phyloP scores from a whole-genome alignment of 2,797 vertebrate species.

The Girardinus metallicus region DNA sequence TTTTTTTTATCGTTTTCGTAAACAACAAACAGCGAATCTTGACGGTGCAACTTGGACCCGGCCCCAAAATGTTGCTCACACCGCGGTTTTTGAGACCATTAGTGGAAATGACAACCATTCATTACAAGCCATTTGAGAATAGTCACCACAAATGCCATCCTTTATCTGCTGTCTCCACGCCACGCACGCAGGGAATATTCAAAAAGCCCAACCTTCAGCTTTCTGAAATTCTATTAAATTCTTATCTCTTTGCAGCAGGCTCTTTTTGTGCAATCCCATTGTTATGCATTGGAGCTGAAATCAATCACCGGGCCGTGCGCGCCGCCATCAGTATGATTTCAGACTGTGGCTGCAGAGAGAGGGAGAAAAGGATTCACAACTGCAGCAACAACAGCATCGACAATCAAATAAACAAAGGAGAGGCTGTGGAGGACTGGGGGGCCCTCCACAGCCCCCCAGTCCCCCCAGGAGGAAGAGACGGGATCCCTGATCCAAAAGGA shows the following conservation, averaged over 20 bases:
- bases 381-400: constrained; percentile 61
- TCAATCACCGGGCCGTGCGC: constrained; percentile 84
- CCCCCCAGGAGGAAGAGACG: constrained; percentile 22
- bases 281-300: constrained; percentile 89
- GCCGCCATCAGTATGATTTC: constrained; percentile 86
- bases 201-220: constrained; percentile 92
- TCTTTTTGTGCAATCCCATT: constrained; percentile 87
- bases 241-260: constrained; percentile 95
- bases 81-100: constrained; percentile 80
- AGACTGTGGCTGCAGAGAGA: constrained; percentile 55
- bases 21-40: constrained; percentile 45
- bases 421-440: constrained; percentile 12
- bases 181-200: constrained; percentile 87
- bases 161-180: constrained; percentile 90
- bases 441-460: too few relatives aligned
- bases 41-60: constrained; percentile 74
- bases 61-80: constrained; percentile 77
- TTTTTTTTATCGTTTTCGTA: constrained; percentile 10
- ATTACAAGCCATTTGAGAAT: constrained; percentile 88
- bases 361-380: constrained; percentile 49
- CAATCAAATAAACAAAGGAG: constrained; percentile 77
- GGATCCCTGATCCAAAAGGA: constrained; percentile 33
- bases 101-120: constrained; percentile 89
- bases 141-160: constrained; percentile 88
- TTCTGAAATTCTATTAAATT: constrained; percentile 96